Evolutionary conservation across 2,888 invertebrate species (phyloP).

Genomic region (Panzeria rudis): DNA sequence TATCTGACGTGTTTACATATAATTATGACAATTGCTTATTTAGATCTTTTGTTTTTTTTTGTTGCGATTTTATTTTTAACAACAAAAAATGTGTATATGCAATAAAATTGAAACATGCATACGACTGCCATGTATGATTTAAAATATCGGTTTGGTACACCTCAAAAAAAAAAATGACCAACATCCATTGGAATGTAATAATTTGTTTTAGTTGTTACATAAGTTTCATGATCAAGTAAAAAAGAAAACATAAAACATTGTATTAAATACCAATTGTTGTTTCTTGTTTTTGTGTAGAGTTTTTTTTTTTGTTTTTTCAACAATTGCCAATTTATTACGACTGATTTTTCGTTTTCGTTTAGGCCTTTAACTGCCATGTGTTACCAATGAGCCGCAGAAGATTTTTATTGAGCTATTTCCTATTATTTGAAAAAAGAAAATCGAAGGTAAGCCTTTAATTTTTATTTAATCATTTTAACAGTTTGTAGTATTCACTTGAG

Average conservation of each 20-base stretch:
- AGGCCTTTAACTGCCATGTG: too few relatives aligned
- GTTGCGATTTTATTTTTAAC: conserved; percentile 17
- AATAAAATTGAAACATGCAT: conserved; percentile 35
- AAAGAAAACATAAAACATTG: neutral
- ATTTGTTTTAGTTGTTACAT: conserved; percentile 61
- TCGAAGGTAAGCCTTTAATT: too few relatives aligned
- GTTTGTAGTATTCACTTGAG: too few relatives aligned
- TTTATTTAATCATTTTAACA: too few relatives aligned
- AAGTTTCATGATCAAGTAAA: conserved; percentile 60
- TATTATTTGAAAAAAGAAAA: too few relatives aligned
- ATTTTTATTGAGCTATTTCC: too few relatives aligned
- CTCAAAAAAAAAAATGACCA: conserved; percentile 31
- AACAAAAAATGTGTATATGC: conserved; percentile 24
- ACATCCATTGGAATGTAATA: conserved; percentile 63
- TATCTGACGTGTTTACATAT: conserved; percentile 71
- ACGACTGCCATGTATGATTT: neutral
- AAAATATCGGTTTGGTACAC: conserved; percentile 25
- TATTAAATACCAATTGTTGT: conserved; percentile 34
- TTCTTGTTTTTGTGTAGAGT: conserved; percentile 16
- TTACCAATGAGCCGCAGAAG: too few relatives aligned
- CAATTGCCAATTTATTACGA: conserved; percentile 56
- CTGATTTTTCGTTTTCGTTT: conserved; percentile 32
- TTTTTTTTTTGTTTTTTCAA: conserved; percentile 6
- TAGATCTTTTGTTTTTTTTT: conserved; percentile 34
- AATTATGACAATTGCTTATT: conserved; percentile 72